Conservation (phyloP, 2,888 invertebrate genomes). For the Aphodius sticticus region DNA sequence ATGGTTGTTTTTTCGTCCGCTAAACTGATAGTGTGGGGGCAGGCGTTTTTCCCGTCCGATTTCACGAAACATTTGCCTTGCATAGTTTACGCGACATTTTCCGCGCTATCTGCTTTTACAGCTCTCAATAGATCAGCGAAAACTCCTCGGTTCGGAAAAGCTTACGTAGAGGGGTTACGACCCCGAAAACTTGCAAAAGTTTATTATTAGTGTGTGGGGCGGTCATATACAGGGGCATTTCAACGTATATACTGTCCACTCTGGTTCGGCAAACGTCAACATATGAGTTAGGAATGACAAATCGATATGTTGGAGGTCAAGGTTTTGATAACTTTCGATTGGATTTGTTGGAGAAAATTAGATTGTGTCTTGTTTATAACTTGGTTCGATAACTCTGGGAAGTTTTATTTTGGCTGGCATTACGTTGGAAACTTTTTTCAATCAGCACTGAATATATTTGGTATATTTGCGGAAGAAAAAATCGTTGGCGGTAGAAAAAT, state of each 20-base stretch:
- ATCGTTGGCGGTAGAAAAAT: neutral
- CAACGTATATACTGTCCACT: neutral
- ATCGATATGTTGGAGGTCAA: neutral
- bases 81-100: conserved; percentile 4
- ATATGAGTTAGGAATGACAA: neutral
- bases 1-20: neutral
- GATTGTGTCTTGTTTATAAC: too few relatives aligned
- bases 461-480: neutral
- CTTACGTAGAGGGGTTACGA: neutral
- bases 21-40: neutral
- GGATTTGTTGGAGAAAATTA: too few relatives aligned
- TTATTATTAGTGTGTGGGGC: neutral
- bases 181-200: neutral
- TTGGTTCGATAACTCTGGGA: too few relatives aligned
- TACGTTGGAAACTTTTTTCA: neutral
- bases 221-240: neutral
- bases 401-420: too few relatives aligned
- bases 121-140: neutral
- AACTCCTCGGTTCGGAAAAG: neutral
- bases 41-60: neutral
- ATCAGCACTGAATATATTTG: neutral
- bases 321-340: neutral
- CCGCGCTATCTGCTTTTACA: neutral
- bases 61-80: neutral
- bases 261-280: neutral